phyloP scores from a whole-genome alignment of 2,888 invertebrate species.

The Lomographa bimaculata region DNA sequence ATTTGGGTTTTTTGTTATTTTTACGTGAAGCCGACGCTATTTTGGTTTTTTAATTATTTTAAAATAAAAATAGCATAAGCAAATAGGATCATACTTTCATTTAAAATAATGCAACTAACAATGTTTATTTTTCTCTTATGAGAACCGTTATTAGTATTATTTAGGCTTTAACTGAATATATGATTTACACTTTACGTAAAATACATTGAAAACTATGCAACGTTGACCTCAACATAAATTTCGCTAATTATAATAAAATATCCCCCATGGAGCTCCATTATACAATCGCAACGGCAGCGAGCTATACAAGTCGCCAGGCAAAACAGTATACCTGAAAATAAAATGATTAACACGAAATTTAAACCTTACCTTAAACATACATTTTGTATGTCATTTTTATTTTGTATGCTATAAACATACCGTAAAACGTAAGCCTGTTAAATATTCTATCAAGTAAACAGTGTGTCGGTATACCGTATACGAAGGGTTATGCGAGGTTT shows the following conservation, averaged over 20 bases:
- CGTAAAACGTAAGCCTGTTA: constrained; percentile 24
- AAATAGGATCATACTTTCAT: too few species aligned
- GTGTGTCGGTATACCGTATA: constrained; percentile 7
- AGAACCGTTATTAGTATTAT: too few species aligned
- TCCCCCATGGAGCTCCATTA: constrained; percentile 68
- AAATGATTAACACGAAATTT: constrained; percentile 12
- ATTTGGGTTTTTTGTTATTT: too few species aligned
- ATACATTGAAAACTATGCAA: constrained; percentile 42
- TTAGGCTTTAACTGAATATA: too few species aligned
- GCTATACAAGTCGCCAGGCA: constrained; percentile 44
- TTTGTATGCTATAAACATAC: too few species aligned
- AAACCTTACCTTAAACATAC: constrained; percentile 13
- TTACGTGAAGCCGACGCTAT: too few species aligned
- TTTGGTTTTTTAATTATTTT: too few species aligned
- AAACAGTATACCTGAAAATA: constrained; percentile 28
- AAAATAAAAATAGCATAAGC: too few species aligned
- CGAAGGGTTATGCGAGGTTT: too few species aligned
- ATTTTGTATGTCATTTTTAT: background rate
- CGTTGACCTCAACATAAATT: constrained; percentile 35
- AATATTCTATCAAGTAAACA: constrained; percentile 31
- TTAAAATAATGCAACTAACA: too few species aligned
- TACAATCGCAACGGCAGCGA: constrained; percentile 52
- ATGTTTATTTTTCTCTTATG: too few species aligned
- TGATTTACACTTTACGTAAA: too few species aligned
- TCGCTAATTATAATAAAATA: constrained; percentile 45